Base-by-base conservation (phyloP, 2,888 invertebrate species). In the Anorthoa munda region DNA sequence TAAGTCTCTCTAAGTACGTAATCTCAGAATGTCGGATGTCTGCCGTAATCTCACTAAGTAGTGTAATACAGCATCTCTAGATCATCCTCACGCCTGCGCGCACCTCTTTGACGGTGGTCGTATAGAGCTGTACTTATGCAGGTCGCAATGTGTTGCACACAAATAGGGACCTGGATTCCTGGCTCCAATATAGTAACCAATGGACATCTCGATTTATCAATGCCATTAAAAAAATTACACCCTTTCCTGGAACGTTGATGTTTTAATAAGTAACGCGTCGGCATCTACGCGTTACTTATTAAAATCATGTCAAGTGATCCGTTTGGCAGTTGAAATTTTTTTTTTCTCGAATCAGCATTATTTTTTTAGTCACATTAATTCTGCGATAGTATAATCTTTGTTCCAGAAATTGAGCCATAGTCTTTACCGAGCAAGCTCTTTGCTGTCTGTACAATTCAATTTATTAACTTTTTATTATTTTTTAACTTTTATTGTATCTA, bases 1-100 rank as follows among this genome's bases (percentile, higher is more conserved):
- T 39, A 9, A 39, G 7, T 39, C 39, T 39, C 15, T 50, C 4
- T 3, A 12, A 17, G 17, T 17, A 46, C 11, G 21, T 21, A 50
- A 50, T 65, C 26, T 9, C 31, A 21, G 21, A 48, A 17, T n/a
- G 21, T 18, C 13, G 13, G 18, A 31, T 45, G 18, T 31, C 15
- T 31, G 9, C 12, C 46, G 48, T 63, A 61, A 61, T 61, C 26
- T 46, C n/a, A 60, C 26, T 48, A 46, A 61, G 63, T 67, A 21
- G 17, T 17, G 39, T 1, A 39, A 39, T 39, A 15, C 31, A 26
- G 15, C n/a, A 45, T 45, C 26, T 15, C 48, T 11, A 65, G 67
- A 50, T 55, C 21, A 11, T 55, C 12, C 21, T 56, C 21, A 70
- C 15, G 55, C 71, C 13, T 39, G 31, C 13, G 12, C 58, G 45